Evolutionary conservation across 1,140 invertebrate genomes (phyloP), one percentile per base, ranked within the genome.

Genomic region (Drosophila malerkotliana): DNA sequence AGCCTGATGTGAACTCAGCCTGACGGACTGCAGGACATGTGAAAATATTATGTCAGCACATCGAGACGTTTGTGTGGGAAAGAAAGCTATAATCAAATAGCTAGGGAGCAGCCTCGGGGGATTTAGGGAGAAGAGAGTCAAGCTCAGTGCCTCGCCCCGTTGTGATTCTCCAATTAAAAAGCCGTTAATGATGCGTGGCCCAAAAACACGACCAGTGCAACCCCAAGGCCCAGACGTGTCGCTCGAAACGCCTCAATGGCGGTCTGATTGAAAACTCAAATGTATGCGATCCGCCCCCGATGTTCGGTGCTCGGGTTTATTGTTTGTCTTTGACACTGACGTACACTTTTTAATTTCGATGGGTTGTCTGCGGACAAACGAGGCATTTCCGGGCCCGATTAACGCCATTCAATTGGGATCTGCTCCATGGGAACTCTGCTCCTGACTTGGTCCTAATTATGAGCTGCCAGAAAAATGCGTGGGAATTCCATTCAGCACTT

Each of bases 221-320:
- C 51, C 69, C 49, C 60, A 55, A 47, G 45, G 62, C 41, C 58
- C 63, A 59, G 63, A 76, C 87, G 88, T 90, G 87, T 73, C 72
- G 57, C 52, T 61, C 44, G 64, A 55, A 56, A 87, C 79, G 87
- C 87, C 61, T 90, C 79, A 87, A 76, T 90, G 88, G 68, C 79
- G 58, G 47, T 21, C 79, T 90, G 87, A 90, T 82, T 90, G 87
- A 90, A 87, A 82, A 77, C 69, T 75, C 73, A 60, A 80, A 80
- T 87, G 81, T 77, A 82, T 30, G 39, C 15, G 59, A 62, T 15
- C 21, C 62, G 45, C 63, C 44, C 56, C 44, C 24, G 28, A 24
- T 32, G 49, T n/a, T 45, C 57, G 57, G 41, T 44, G 41, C n/a
- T 44, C 41, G 49, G 55, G 55, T 66, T 74, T 82, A 74, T 88